A percentile compares a stretch with the other conserved stretches of the same genome.
These are phyloP conservation scores for Sebastes variabilis DNA, from an alignment of 2,797 vertebrate species.

Conservation along the genomic window DNA sequence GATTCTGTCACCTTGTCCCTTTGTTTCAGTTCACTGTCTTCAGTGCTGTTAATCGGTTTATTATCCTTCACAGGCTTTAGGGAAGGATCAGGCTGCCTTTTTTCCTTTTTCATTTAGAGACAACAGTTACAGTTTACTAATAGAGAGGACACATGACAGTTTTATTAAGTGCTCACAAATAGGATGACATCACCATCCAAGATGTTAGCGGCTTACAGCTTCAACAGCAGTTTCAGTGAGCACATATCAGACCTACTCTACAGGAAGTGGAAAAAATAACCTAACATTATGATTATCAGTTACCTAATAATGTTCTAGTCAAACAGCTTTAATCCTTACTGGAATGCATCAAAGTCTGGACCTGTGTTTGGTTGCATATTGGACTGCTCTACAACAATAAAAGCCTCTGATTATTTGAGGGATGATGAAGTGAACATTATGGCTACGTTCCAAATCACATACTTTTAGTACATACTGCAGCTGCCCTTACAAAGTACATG, in stretches of 20 bases:
- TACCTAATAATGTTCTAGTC: conserved; percentile 3
- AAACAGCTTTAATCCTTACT: not conserved
- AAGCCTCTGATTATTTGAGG: not conserved
- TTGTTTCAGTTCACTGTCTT: conserved; percentile 15
- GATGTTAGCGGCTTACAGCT: not conserved
- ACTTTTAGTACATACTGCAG: not conserved
- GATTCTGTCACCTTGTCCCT: conserved; percentile 20
- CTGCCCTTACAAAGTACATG: no score
- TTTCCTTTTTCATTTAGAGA: not conserved
- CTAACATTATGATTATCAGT: conserved; percentile 8
- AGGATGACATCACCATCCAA: not conserved
- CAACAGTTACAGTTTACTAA: not conserved
- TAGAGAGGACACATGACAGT: not conserved
- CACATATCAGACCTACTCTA: not conserved
- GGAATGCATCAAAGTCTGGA: not conserved
- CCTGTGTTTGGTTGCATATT: not conserved
- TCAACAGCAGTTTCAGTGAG: not conserved
- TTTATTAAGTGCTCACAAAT: not conserved
- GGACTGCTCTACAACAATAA: not conserved
- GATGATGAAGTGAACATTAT: not conserved
- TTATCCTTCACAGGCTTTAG: conserved; percentile 14
- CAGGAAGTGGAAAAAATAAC: conserved; percentile 10
- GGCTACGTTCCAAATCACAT: no score
- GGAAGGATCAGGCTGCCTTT: not conserved
- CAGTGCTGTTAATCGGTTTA: conserved; percentile 16